These are phyloP conservation scores for Lethocerus indicus DNA, from an alignment of 1,140 invertebrate species.

Conservation along the genomic window DNA sequence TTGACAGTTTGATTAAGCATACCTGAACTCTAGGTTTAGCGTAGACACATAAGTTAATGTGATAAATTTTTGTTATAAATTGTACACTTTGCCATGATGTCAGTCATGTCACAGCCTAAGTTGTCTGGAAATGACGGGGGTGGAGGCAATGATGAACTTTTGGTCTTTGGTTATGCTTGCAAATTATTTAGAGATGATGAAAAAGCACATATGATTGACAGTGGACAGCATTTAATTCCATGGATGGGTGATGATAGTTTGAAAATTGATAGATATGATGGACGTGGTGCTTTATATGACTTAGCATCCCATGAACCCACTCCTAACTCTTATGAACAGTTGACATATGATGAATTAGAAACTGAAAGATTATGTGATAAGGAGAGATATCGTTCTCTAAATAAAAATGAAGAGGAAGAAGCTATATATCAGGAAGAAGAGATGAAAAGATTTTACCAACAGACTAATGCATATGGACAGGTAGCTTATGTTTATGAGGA, in stretches of 20 bases:
- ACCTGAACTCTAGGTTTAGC: too few species aligned
- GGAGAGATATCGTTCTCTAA: slow-evolving; percentile 73
- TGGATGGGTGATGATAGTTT: slow-evolving; percentile 92
- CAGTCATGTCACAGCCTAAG: too few species aligned
- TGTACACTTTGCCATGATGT: too few species aligned
- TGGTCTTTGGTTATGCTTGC: slow-evolving; percentile 95
- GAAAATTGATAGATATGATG: slow-evolving; percentile 98
- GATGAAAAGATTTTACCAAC: too few species aligned
- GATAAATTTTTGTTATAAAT: too few species aligned
- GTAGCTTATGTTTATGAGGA: slow-evolving; percentile 62
- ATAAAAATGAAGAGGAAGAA: slow-evolving; percentile 81
- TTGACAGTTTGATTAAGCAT: too few species aligned
- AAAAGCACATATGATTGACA: slow-evolving; percentile 78
- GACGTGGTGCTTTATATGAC: slow-evolving; percentile 71
- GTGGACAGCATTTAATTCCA: slow-evolving; percentile 89
- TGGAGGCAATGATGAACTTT: slow-evolving; percentile 28
- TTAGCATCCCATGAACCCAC: slow-evolving; percentile 52
- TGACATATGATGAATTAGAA: slow-evolving; percentile 61
- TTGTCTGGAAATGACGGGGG: too few species aligned
- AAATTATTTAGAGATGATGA: slow-evolving; percentile 95
- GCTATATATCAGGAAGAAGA: slow-evolving; percentile 23
- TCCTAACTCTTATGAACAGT: slow-evolving; percentile 44
- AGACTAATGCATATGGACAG: slow-evolving; percentile 44
- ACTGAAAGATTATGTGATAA: slow-evolving; percentile 78
- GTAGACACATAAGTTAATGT: too few species aligned